Evolutionary conservation across 1,140 invertebrate genomes (phyloP).

Genomic region (Panulirus ornatus): DNA sequence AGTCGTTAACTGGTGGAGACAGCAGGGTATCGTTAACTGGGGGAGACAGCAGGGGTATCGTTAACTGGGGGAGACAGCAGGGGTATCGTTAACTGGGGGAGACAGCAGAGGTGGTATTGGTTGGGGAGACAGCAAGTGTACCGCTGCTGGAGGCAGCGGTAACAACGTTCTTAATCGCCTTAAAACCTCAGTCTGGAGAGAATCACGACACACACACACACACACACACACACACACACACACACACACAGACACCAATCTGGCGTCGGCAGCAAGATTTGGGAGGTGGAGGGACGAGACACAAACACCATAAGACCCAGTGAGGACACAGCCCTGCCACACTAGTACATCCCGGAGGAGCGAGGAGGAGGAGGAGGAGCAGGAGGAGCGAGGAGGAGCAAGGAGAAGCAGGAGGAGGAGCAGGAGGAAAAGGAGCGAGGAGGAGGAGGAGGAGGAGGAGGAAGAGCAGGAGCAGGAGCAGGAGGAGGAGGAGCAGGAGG

Average conservation of each 20-base stretch:
- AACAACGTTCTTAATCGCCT: too few species aligned
- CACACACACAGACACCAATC: background rate
- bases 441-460: background rate
- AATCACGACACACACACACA: too few species aligned
- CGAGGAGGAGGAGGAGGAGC: background rate
- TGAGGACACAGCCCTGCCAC: too few species aligned
- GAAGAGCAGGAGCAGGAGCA: background rate
- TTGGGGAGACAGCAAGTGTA: too few species aligned
- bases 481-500: background rate
- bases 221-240: background rate
- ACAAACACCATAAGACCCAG: background rate
- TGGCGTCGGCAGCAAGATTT: background rate
- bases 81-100: too few species aligned
- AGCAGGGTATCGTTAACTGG: too few species aligned
- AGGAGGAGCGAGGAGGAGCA: background rate
- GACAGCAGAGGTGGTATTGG: too few species aligned
- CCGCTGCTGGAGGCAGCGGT: too few species aligned
- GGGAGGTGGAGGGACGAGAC: background rate
- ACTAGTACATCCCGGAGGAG: background rate
- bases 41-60: too few species aligned
- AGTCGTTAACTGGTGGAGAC: too few species aligned
- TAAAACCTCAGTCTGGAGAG: too few species aligned
- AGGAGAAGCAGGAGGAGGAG: background rate
- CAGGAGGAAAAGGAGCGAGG: background rate
- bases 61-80: too few species aligned